phyloP scores from a whole-genome alignment of 2,888 invertebrate genomes.

The Cremastinae sp. region DNA sequence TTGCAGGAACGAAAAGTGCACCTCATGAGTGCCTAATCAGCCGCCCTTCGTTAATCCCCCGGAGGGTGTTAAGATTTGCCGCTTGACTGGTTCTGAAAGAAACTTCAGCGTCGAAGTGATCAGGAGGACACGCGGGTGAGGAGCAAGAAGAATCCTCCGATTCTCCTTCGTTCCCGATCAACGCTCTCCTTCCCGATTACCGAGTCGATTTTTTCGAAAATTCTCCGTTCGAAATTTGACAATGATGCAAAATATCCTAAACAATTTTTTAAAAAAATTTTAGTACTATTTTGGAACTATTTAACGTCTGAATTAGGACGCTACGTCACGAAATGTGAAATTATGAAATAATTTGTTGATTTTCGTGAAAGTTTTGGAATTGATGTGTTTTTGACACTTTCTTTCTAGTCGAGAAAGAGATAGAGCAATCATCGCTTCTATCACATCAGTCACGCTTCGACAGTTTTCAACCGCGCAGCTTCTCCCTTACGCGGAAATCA shows the following conservation, averaged over 20 bases:
- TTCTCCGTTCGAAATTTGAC: too few species aligned
- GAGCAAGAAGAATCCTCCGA: slow-evolving; percentile 31
- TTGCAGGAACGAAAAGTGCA: slow-evolving; percentile 64
- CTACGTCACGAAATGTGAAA: too few species aligned
- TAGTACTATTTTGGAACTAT: too few species aligned
- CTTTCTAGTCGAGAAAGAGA: not conserved
- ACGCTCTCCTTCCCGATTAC: not conserved
- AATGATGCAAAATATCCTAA: not conserved
- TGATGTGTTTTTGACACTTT: not conserved
- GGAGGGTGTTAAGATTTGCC: slow-evolving; percentile 76
- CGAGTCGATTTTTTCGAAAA: too few species aligned
- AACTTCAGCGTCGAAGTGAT: slow-evolving; percentile 71
- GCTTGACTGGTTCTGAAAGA: slow-evolving; percentile 78
- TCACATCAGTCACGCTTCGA: slow-evolving; percentile 70
- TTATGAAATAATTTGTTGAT: slow-evolving; percentile 14
- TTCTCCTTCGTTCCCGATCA: slow-evolving; percentile 1
- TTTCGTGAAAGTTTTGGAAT: not conserved
- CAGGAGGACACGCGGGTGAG: slow-evolving; percentile 70
- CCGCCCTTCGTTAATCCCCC: slow-evolving; percentile 76
- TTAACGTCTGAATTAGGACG: too few species aligned
- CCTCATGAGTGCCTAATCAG: slow-evolving; percentile 74
- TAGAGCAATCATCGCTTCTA: not conserved
- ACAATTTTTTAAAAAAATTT: too few species aligned
- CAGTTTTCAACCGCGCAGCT: slow-evolving; percentile 71
- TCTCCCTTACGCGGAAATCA: slow-evolving; percentile 72